Conservation (phyloP, 35 echinoderm and acorn worm genomes). For the Eucidaris tribuloides region DNA sequence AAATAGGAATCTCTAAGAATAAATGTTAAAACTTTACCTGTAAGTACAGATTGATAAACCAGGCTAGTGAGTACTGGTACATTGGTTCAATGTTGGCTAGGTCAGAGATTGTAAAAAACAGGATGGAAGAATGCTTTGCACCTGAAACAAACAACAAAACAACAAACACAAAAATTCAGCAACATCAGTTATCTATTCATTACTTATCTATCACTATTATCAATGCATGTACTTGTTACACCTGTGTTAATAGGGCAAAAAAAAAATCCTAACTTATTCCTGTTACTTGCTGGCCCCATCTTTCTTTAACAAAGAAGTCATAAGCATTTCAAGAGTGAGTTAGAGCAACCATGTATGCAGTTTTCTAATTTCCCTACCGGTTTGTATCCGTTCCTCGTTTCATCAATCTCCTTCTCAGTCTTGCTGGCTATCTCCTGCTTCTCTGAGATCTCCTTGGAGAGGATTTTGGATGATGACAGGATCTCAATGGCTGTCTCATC, state of each 20-base stretch:
- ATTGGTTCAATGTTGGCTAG: slow-evolving; percentile 97
- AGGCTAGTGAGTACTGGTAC: slow-evolving; percentile 98
- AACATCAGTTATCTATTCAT: neutral
- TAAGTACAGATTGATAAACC: slow-evolving; percentile 99
- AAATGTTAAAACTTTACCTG: no score
- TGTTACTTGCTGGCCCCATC: no score
- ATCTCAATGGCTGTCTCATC: slow-evolving; percentile 99
- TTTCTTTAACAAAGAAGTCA: no score
- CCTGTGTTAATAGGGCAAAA: no score
- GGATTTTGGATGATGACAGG: slow-evolving; percentile 89
- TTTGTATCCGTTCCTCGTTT: slow-evolving; percentile 98
- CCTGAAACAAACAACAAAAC: slow-evolving; percentile 62
- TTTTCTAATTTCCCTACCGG: no score
- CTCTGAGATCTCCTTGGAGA: slow-evolving; percentile 96
- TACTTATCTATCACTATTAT: no score
- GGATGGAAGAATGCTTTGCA: slow-evolving; percentile 97
- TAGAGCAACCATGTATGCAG: no score
- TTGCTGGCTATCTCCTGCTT: slow-evolving; percentile 82
- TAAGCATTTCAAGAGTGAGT: no score
- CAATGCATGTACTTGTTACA: no score
- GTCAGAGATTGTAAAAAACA: slow-evolving; percentile 97
- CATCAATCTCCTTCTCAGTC: slow-evolving; percentile 95
- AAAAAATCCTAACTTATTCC: no score
- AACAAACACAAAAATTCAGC: neutral
- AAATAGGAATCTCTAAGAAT: no score